Percentiles rank a stretch among this genome's conserved stretches.
phyloP scores from a whole-genome alignment of 1,140 invertebrate genomes.

The Drosophila ohnishii region DNA sequence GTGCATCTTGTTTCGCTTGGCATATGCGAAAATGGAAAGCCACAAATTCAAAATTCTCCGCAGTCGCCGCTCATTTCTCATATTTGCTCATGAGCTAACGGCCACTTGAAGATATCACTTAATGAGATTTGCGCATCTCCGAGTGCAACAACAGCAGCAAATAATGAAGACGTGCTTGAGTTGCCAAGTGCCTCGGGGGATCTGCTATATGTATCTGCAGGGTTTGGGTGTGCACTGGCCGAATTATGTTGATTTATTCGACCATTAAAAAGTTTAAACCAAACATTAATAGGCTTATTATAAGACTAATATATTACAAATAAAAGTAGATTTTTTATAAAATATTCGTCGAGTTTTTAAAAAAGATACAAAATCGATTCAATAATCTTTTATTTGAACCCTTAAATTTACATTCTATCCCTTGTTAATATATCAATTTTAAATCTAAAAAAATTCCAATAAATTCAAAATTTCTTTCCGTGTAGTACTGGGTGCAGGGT shows the following conservation, averaged over 20 bases:
- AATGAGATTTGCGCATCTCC: conserved; percentile 80
- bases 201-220: conserved; percentile 9
- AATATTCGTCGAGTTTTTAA: too few species aligned
- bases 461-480: not conserved
- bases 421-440: not conserved
- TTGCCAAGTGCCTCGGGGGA: conserved; percentile 63
- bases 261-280: not conserved
- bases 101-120: conserved; percentile 81
- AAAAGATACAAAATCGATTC: not conserved
- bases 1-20: conserved; percentile 39
- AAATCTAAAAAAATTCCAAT: too few species aligned
- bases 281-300: too few species aligned
- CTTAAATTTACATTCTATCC: not conserved
- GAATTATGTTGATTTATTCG: not conserved
- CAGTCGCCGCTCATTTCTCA: conserved; percentile 63
- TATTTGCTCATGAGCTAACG: conserved; percentile 66
- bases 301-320: too few species aligned
- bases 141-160: conserved; percentile 66
- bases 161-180: conserved; percentile 79
- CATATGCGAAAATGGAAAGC: conserved; percentile 55
- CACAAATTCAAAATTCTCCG: conserved; percentile 48
- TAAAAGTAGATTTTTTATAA: too few species aligned
- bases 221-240: conserved; percentile 1
- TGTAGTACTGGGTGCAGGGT: conserved; percentile 16
- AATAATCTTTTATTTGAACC: too few species aligned